Evolutionary conservation across 1,140 invertebrate genomes (phyloP).

Genomic region (Dendrolimus kikuchii): DNA sequence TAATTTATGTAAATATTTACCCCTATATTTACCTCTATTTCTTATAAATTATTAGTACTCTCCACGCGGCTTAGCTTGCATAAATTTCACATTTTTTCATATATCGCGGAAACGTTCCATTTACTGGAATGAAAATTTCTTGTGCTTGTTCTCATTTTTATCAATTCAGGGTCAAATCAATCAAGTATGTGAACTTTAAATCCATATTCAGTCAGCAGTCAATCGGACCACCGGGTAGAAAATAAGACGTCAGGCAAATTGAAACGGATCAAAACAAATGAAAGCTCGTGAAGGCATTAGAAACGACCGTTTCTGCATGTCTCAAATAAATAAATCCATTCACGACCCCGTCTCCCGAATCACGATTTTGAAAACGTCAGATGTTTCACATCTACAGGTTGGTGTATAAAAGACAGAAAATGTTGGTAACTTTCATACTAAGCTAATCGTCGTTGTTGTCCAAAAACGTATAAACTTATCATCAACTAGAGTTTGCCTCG

Average conservation of each 20-base stretch:
- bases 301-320: conserved; percentile 30
- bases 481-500: no score
- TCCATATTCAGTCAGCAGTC: conserved; percentile 9
- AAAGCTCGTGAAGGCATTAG: conserved; percentile 52
- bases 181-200: no score
- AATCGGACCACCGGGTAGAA: conserved; percentile 51
- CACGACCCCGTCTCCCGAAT: conserved; percentile 24
- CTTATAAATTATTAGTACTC: no score
- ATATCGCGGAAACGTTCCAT: conserved; percentile 1
- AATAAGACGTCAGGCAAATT: conserved; percentile 62
- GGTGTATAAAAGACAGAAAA: conserved; percentile 4
- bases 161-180: no score
- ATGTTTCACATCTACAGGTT: conserved; percentile 10
- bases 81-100: no score
- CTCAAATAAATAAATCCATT: conserved; percentile 54
- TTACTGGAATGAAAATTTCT: conserved; percentile 2
- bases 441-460: no score
- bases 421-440: no score
- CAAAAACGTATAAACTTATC: no score
- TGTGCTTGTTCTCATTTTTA: neutral
- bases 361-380: conserved; percentile 24
- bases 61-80: no score
- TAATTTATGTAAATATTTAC: no score
- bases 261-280: conserved; percentile 44
- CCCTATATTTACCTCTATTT: no score